Conservation (phyloP, 1,140 invertebrate species). For the Ylistrum balloti region DNA sequence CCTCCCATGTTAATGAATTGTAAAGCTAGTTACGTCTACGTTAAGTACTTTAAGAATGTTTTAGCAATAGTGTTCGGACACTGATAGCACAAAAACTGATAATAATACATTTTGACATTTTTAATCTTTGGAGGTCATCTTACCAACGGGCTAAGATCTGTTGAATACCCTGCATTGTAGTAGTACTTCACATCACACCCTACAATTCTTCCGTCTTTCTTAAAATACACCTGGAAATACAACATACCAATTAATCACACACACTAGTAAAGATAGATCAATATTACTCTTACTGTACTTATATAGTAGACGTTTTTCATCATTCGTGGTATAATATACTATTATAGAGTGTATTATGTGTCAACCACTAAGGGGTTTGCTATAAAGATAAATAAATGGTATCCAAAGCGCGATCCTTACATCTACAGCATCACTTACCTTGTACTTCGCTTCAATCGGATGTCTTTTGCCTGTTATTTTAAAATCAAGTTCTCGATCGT, state of each 20-base stretch:
- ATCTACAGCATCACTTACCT: conserved; percentile 81
- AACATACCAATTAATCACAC: background rate
- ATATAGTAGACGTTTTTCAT: too few species aligned
- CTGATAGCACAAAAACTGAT: too few species aligned
- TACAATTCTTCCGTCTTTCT: conserved; percentile 43
- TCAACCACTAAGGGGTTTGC: too few species aligned
- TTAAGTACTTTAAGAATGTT: too few species aligned
- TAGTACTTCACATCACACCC: background rate
- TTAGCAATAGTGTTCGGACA: too few species aligned
- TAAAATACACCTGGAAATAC: background rate
- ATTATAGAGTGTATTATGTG: too few species aligned
- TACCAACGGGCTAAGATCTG: conserved; percentile 9
- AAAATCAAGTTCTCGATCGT: conserved; percentile 97
- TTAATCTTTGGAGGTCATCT: background rate
- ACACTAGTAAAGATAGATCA: too few species aligned
- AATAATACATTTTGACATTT: too few species aligned
- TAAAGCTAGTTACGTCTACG: too few species aligned
- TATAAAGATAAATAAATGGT: background rate
- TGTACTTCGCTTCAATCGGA: conserved; percentile 93
- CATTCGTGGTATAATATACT: too few species aligned
- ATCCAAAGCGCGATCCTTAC: background rate
- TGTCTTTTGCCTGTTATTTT: conserved; percentile 91
- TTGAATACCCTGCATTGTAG: background rate
- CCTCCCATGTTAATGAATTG: too few species aligned
- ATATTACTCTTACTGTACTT: too few species aligned